Evolutionary conservation across 2,797 vertebrate species (phyloP), one percentile per base, ranked within the genome.

Genomic region (Arremon brunneinucha): DNA sequence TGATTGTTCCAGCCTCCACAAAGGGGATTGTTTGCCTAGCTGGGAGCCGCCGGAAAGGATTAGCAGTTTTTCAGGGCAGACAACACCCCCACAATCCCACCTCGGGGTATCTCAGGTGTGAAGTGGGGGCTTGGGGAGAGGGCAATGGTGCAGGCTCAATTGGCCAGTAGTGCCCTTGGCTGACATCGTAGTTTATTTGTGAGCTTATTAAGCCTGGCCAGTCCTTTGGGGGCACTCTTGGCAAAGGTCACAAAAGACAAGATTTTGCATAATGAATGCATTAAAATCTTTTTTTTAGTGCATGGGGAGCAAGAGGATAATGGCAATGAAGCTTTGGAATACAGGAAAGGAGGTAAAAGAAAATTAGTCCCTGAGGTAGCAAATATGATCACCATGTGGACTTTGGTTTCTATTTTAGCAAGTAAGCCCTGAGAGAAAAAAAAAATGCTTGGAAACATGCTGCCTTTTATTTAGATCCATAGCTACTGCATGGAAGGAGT

Each of bases 251-350:
- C 95, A 94, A 96, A 97, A 96, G 95, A 96, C 96, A 96, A 97
- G 95, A 96, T 96, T 96, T 94, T 97, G 95, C 96, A 97, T 97
- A 97, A 97, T 96, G 95, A 96, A 96, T 95, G 94, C 94, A 96
- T 96, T 96, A 93, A 93, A 96, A 93, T 97, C 94, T 96, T 97
- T 97, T 96, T 97, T 94, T 95, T 97, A 95, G 95, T 94, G 93
- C 94, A 82, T 57, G 41, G 92, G 94, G 95, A 97, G 93, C 87
- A 96, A 96, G 77, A 96, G 85, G 95, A 93, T 96, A 95, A 96
- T 96, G 86, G 77, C 93, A 95, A 91, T 82, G 89, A 94, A 94
- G 89, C 91, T 94, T 93, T 84, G 87, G 89, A 97, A 92, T 93
- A 96, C 92, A 95, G 90, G 87, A 96, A 94, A 94, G 86, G 80